A percentile compares a stretch with the other conserved stretches of the same genome.
These are phyloP conservation scores for Platycercus adscitus DNA, from an alignment of 2,113 vertebrate genomes.

Conservation along the genomic window DNA sequence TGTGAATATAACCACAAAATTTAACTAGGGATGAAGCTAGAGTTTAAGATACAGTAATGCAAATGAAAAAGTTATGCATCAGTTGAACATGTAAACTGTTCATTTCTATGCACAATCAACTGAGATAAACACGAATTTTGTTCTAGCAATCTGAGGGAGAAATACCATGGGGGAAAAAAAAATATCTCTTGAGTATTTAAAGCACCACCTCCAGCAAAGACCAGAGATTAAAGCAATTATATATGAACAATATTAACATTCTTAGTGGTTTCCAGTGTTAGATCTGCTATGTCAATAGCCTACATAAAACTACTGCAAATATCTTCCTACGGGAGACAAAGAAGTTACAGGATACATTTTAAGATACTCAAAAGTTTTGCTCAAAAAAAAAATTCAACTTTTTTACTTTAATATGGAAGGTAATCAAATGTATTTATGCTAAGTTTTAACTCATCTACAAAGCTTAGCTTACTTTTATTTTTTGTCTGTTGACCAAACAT, in stretches of 20 bases:
- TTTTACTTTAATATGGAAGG: neutral
- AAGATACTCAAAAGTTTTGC: neutral
- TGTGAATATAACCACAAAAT: slow-evolving; percentile 19
- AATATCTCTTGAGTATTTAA: slow-evolving; percentile 4
- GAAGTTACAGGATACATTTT: neutral
- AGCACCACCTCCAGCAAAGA: slow-evolving; percentile 54
- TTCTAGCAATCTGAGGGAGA: slow-evolving; percentile 15
- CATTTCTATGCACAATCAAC: slow-evolving; percentile 10
- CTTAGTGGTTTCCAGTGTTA: neutral
- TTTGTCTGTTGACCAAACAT: neutral
- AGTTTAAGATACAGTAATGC: slow-evolving; percentile 22
- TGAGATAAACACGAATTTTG: slow-evolving; percentile 22
- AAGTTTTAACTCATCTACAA: neutral
- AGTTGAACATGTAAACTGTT: slow-evolving; percentile 26
- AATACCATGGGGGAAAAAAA: neutral
- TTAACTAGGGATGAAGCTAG: slow-evolving; percentile 25
- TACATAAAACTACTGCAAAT: neutral
- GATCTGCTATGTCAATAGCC: neutral
- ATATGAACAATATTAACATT: slow-evolving; percentile 35
- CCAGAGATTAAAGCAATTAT: slow-evolving; percentile 17
- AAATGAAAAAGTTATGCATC: slow-evolving; percentile 38
- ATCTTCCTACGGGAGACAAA: slow-evolving; percentile 14
- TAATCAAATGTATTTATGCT: neutral
- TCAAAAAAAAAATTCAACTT: neutral
- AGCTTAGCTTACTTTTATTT: neutral